phyloP scores from a whole-genome alignment of 1,140 invertebrate genomes.

The Oedothorax gibbosus region DNA sequence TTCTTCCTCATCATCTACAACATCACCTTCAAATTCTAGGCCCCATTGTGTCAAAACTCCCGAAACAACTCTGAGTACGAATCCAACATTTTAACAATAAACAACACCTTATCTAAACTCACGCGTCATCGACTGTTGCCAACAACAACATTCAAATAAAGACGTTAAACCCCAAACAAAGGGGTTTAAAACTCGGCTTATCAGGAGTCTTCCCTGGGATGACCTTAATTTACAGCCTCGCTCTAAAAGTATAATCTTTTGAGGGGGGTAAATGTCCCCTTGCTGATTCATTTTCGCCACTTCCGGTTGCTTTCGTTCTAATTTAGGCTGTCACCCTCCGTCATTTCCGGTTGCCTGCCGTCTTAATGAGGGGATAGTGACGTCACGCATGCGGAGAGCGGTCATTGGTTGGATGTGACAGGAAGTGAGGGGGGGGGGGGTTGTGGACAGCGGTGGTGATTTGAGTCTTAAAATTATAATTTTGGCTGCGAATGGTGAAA shows the following conservation, averaged over 20 bases:
- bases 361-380: slow-evolving; percentile 51
- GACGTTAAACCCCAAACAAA: too few species aligned
- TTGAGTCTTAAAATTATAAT: too few species aligned
- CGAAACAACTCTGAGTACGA: too few species aligned
- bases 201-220: slow-evolving; percentile 15
- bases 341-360: slow-evolving; percentile 49
- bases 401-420: slow-evolving; percentile 35
- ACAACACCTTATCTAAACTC: too few species aligned
- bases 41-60: too few species aligned
- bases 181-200: not conserved
- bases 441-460: not conserved
- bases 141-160: too few species aligned
- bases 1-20: too few species aligned
- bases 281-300: slow-evolving; percentile 59
- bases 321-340: slow-evolving; percentile 31
- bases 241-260: slow-evolving; percentile 1
- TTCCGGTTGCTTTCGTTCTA: slow-evolving; percentile 56
- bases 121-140: too few species aligned
- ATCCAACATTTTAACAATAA: too few species aligned
- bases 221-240: slow-evolving; percentile 28
- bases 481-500: too few species aligned
- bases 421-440: not conserved
- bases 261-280: slow-evolving; percentile 39
- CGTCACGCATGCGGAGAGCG: slow-evolving; percentile 49
- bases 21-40: too few species aligned